phyloP scores from a whole-genome alignment of 2,113 vertebrate genomes.

The Geococcyx californianus region DNA sequence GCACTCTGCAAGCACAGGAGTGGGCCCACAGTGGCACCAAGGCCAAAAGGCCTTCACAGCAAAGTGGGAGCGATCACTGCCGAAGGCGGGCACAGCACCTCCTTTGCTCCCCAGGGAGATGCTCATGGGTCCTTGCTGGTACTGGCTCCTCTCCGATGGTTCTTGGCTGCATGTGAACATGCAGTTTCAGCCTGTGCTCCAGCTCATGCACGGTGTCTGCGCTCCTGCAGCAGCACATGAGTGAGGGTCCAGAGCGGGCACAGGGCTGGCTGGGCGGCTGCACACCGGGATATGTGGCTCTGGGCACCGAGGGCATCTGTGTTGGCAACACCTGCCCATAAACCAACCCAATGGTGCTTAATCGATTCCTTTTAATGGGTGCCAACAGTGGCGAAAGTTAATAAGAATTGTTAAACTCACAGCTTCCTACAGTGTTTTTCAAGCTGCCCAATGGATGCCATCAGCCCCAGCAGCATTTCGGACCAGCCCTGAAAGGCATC shows the following conservation, averaged over 20 bases:
- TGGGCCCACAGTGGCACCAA: background rate
- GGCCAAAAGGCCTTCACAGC: background rate
- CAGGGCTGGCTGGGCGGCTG: background rate
- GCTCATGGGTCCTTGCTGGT: background rate
- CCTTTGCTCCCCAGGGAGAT: no score
- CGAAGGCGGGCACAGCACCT: background rate
- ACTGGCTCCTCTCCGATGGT: background rate
- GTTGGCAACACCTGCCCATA: background rate
- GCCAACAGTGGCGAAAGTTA: background rate
- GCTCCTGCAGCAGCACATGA: background rate
- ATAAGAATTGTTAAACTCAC: background rate
- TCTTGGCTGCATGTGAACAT: no score
- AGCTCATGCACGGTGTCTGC: background rate
- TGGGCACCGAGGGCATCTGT: background rate
- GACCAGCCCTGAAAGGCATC: background rate
- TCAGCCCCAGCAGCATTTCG: background rate
- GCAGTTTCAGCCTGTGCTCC: background rate
- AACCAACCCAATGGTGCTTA: background rate
- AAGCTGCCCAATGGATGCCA: rapidly evolving
- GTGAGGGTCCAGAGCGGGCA: background rate
- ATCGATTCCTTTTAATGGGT: background rate
- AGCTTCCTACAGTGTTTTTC: background rate
- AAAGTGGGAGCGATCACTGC: background rate
- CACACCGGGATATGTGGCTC: background rate
- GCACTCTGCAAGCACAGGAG: background rate